Evolutionary conservation across 2,888 invertebrate genomes (phyloP).

Genomic region (Neocrepidodera transversa): DNA sequence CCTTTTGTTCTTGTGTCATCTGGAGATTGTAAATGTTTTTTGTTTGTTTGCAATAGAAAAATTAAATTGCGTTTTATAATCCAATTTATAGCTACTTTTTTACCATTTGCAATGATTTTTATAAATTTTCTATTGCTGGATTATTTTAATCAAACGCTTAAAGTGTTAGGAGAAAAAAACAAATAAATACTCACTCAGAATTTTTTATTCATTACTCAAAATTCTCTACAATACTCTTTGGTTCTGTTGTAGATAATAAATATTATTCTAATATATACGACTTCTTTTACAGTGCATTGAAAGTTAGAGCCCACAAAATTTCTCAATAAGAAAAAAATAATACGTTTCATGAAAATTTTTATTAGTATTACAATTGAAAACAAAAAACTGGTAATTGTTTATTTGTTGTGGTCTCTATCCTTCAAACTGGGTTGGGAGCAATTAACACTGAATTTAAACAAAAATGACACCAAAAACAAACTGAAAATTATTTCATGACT

Average conservation of each 20-base stretch:
- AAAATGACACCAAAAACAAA: conserved; percentile 10
- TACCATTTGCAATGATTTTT: no score
- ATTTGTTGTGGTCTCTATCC: background rate
- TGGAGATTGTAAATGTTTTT: no score
- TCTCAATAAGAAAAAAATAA: no score
- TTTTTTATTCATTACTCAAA: conserved; percentile 23
- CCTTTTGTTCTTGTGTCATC: no score
- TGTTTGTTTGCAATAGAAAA: no score
- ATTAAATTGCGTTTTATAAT: no score
- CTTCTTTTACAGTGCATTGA: conserved; percentile 9
- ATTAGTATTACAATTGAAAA: no score
- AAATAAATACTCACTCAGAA: conserved; percentile 1
- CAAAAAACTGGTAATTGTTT: background rate
- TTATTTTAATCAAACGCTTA: no score
- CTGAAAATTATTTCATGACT: conserved; percentile 19
- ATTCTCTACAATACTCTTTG: conserved; percentile 33
- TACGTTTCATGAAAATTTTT: no score
- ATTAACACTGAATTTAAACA: background rate
- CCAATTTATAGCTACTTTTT: no score
- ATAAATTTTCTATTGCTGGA: no score
- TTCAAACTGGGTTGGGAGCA: background rate
- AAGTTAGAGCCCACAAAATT: conserved; percentile 1
- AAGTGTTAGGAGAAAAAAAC: no score
- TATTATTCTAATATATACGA: conserved; percentile 22
- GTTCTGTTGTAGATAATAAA: conserved; percentile 36